Conservation (phyloP, 2,797 vertebrate species). For the Streptopelia turtur region DNA sequence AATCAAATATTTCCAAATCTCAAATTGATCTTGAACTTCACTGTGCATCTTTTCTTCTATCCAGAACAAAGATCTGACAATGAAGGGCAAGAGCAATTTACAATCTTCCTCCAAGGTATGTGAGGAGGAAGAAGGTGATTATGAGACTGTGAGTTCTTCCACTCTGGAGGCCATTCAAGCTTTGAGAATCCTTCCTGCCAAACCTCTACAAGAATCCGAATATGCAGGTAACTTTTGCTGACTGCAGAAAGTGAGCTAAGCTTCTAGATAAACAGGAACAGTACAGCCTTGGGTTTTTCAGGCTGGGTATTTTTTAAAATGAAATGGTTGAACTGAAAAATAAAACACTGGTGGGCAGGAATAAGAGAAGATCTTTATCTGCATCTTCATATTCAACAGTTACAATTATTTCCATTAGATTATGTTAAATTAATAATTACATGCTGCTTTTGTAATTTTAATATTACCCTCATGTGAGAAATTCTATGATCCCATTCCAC, state of each 20-base stretch:
- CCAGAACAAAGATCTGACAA: conserved; percentile 42
- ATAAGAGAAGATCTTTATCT: not conserved
- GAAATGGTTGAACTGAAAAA: not conserved
- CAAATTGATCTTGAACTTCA: not conserved
- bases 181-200: conserved; percentile 69
- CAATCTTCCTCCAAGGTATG: not conserved
- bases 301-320: not conserved
- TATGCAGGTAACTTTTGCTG: conserved; percentile 71
- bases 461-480: not conserved
- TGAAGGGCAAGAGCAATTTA: not conserved
- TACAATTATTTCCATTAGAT: not conserved
- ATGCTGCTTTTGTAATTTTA: not conserved
- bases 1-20: not conserved
- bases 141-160: conserved; percentile 56
- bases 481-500: not conserved
- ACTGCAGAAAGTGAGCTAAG: not conserved
- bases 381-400: not conserved
- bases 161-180: not conserved
- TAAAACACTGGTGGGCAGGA: not conserved
- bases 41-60: not conserved
- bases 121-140: conserved; percentile 9
- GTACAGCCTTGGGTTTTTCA: not conserved
- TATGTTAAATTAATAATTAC: not conserved
- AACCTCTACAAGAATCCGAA: conserved; percentile 71
- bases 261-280: not conserved